Conservation (phyloP, 2,113 vertebrate genomes). For the Sorex fumeus region DNA sequence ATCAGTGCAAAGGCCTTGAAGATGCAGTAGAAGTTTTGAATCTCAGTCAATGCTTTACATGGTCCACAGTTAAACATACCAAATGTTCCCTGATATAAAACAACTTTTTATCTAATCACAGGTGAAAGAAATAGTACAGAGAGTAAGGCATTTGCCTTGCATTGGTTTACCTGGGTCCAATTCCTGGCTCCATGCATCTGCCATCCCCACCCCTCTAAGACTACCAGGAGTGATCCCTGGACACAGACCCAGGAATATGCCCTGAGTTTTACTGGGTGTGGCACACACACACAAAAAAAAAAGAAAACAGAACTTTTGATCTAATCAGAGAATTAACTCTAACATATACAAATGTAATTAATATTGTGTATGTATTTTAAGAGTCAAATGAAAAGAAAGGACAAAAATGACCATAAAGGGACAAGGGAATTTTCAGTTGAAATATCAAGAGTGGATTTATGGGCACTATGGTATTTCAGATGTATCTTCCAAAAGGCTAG, state of each 20-base stretch:
- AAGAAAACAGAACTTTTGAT: not conserved
- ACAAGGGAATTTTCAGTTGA: not conserved
- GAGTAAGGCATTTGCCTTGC: too few relatives aligned
- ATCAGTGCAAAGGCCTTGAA: not conserved
- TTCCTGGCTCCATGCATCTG: too few relatives aligned
- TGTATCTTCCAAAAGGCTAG: not conserved
- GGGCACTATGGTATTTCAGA: not conserved
- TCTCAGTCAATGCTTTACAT: not conserved
- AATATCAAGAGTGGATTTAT: not conserved
- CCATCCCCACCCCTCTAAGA: too few relatives aligned
- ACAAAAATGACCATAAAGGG: not conserved
- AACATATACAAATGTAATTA: not conserved
- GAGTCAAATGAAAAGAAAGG: conserved; percentile 18
- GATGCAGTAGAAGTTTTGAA: conserved; percentile 4
- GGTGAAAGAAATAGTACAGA: too few relatives aligned
- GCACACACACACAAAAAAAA: too few relatives aligned
- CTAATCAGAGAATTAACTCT: conserved; percentile 3
- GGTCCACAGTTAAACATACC: not conserved
- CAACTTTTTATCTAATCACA: not conserved
- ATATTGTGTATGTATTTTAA: conserved; percentile 30
- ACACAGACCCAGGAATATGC: too few relatives aligned
- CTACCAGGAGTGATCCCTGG: too few relatives aligned
- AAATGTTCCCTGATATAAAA: conserved; percentile 5
- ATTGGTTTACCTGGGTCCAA: too few relatives aligned
- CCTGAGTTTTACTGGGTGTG: too few relatives aligned